Percentiles rank a stretch among this genome's conserved stretches.
These are phyloP conservation scores for Euproctis similis DNA, from an alignment of 2,888 invertebrate genomes.

Conservation along the genomic window DNA sequence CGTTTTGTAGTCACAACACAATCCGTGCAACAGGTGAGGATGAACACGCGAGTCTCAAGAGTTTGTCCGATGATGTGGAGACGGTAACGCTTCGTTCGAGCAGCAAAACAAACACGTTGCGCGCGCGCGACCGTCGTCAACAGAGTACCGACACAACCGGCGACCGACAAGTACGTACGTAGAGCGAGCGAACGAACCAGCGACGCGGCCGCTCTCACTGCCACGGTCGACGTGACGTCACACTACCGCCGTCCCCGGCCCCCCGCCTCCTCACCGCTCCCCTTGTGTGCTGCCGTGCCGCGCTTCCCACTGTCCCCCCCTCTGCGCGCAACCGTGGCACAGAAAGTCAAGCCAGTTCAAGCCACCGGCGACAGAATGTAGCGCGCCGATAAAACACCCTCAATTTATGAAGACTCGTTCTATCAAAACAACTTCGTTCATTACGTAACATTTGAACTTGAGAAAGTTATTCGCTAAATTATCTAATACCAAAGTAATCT, in stretches of 20 bases:
- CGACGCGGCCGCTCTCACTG: conserved; percentile 71
- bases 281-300: too few relatives aligned
- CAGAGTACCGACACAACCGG: conserved; percentile 54
- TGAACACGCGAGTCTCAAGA: conserved; percentile 47
- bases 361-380: conserved; percentile 63
- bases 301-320: conserved; percentile 22
- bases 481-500: conserved; percentile 22
- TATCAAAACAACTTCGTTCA: conserved; percentile 53
- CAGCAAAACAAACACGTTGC: conserved; percentile 54
- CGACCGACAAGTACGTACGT: conserved; percentile 38
- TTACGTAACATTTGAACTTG: conserved; percentile 60
- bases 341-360: conserved; percentile 70
- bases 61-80: conserved; percentile 41
- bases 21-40: conserved; percentile 56
- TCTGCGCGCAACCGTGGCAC: conserved; percentile 59
- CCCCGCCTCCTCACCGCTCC: too few relatives aligned
- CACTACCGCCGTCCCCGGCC: conserved; percentile 39
- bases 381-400: conserved; percentile 68
- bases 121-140: conserved; percentile 60
- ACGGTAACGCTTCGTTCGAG: conserved; percentile 44
- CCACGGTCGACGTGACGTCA: conserved; percentile 75
- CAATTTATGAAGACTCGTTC: conserved; percentile 60
- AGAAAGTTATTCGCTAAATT: conserved; percentile 35
- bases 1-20: conserved; percentile 50
- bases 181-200: conserved; percentile 62